These are phyloP conservation scores for Sciurus niger DNA, from an alignment of 2,113 vertebrate genomes.

Conservation along the genomic window DNA sequence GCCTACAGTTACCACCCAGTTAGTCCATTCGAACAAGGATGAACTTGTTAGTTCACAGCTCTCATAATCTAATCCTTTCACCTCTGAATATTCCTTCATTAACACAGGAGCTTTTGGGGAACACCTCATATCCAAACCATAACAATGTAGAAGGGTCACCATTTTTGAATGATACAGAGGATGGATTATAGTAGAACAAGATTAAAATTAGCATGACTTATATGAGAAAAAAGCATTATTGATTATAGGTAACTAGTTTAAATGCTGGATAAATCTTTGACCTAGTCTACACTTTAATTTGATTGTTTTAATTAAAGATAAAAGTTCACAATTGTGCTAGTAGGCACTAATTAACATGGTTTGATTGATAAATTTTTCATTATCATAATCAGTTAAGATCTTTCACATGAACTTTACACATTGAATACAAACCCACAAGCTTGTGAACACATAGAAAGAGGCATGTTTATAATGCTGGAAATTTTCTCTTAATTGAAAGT, in stretches of 20 bases:
- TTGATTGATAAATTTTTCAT: not conserved
- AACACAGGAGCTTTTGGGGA: too few relatives aligned
- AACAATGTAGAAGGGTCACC: not conserved
- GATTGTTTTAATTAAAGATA: constrained; percentile 28
- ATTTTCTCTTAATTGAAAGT: constrained; percentile 1
- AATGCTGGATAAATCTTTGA: not conserved
- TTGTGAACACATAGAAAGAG: constrained; percentile 3
- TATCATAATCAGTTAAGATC: not conserved
- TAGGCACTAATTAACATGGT: constrained; percentile 3
- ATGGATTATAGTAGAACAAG: not conserved
- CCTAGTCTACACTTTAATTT: not conserved
- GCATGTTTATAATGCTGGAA: not conserved
- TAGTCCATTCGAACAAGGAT: too few relatives aligned
- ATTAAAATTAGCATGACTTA: constrained; percentile 3
- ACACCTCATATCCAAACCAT: too few relatives aligned
- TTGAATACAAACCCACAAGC: not conserved
- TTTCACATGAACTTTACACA: not conserved
- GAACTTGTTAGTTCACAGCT: too few relatives aligned
- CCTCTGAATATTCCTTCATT: too few relatives aligned
- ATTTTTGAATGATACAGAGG: not conserved
- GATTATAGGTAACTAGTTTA: not conserved
- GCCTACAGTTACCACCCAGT: too few relatives aligned
- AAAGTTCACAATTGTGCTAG: not conserved
- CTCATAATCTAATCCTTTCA: too few relatives aligned
- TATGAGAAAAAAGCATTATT: not conserved